These are phyloP conservation scores for Drosophila meridiana DNA, from an alignment of 2,888 invertebrate genomes.

Conservation along the genomic window DNA sequence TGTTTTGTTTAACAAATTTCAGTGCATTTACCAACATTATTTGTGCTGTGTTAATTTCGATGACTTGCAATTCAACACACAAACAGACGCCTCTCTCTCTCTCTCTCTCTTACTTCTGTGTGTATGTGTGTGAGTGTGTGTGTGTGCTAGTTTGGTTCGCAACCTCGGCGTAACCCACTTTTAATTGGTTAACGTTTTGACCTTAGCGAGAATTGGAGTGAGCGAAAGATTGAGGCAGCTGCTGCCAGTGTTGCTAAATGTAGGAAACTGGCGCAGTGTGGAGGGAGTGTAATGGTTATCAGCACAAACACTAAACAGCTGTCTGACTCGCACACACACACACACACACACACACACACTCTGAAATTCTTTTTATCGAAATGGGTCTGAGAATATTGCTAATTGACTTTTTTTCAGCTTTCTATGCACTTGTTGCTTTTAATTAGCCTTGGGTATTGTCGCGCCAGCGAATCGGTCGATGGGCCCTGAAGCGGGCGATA, in stretches of 20 bases:
- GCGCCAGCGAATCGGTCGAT: conserved; percentile 35
- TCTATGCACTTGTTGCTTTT: conserved; percentile 59
- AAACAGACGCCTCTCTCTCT: neutral
- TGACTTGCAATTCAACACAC: conserved; percentile 63
- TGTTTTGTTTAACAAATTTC: conserved; percentile 9
- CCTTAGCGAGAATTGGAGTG: conserved; percentile 46
- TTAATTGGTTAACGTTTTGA: conserved; percentile 36
- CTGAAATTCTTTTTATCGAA: neutral
- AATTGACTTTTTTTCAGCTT: conserved; percentile 2
- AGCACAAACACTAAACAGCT: neutral
- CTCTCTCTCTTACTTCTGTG: too few species aligned
- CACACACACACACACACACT: neutral
- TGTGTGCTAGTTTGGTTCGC: conserved; percentile 58
- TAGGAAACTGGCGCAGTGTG: neutral
- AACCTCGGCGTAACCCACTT: conserved; percentile 74
- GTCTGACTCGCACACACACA: neutral
- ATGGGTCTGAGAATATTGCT: neutral
- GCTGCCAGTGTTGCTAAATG: conserved; percentile 50
- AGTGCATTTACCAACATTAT: conserved; percentile 48
- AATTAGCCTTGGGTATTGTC: conserved; percentile 55
- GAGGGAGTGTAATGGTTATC: too few species aligned
- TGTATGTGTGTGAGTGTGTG: conserved; percentile 21
- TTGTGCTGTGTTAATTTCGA: conserved; percentile 56
- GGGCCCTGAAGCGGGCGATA: conserved; percentile 42
- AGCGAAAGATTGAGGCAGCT: conserved; percentile 11